Percentiles rank a stretch among this genome's conserved stretches.
phyloP scores from a whole-genome alignment of 2,888 invertebrate species.

The Carpatolechia fugitivella region DNA sequence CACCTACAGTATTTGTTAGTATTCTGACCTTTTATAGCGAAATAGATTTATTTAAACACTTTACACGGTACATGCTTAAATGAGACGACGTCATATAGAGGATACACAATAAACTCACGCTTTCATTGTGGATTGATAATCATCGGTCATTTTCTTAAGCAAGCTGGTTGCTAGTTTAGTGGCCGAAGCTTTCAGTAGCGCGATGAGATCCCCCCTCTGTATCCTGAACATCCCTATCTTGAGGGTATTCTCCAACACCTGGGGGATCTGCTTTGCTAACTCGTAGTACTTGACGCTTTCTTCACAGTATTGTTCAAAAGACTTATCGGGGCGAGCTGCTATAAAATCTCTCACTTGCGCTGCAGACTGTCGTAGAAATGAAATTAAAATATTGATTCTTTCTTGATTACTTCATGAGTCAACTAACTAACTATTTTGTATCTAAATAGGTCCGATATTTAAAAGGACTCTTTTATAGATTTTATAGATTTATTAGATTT shows the following conservation, averaged over 20 bases:
- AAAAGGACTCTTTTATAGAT: too few species aligned
- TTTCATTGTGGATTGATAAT: slow-evolving; percentile 89
- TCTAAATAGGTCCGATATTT: too few species aligned
- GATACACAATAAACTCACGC: slow-evolving; percentile 79
- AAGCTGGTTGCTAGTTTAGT: slow-evolving; percentile 84
- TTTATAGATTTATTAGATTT: too few species aligned
- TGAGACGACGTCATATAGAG: too few species aligned
- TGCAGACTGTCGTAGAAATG: background rate
- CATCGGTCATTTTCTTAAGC: slow-evolving; percentile 85
- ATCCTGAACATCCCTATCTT: slow-evolving; percentile 92
- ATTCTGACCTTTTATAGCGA: too few species aligned
- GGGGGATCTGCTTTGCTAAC: slow-evolving; percentile 81
- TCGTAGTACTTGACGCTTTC: slow-evolving; percentile 81
- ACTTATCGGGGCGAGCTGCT: slow-evolving; percentile 76
- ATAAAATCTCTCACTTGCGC: slow-evolving; percentile 82
- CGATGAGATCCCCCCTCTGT: slow-evolving; percentile 88
- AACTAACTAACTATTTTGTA: too few species aligned
- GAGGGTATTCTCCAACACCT: slow-evolving; percentile 81
- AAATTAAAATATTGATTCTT: background rate
- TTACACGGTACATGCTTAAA: too few species aligned
- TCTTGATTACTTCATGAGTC: too few species aligned
- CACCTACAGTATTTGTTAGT: too few species aligned
- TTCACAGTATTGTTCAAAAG: slow-evolving; percentile 82
- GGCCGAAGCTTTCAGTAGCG: slow-evolving; percentile 83
- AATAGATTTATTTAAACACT: too few species aligned